phyloP scores from a whole-genome alignment of 2,888 invertebrate species.

The Nephrotoma flavescens region DNA sequence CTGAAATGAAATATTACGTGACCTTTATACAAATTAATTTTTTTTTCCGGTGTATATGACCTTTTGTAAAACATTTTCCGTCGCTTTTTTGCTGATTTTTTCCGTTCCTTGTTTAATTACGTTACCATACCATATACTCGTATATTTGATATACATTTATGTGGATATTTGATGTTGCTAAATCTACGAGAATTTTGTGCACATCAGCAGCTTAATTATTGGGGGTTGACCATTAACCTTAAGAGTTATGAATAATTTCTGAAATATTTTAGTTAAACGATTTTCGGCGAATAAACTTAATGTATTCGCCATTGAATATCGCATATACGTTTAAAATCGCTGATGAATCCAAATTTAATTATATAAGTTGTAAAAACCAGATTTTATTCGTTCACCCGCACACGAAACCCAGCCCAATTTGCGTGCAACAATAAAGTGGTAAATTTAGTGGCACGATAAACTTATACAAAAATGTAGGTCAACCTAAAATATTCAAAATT shows the following conservation, averaged over 20 bases:
- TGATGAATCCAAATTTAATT: background rate
- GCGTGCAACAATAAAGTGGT: background rate
- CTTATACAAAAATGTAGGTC: background rate
- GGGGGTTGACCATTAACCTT: too few species aligned
- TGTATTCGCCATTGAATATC: too few species aligned
- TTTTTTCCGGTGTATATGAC: background rate
- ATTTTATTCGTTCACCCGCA: background rate
- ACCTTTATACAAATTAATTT: background rate
- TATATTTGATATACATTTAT: background rate
- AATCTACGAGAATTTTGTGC: too few species aligned
- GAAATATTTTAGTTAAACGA: too few species aligned
- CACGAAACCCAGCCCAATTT: background rate
- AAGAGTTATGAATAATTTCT: too few species aligned
- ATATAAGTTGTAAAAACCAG: background rate
- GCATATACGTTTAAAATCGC: background rate
- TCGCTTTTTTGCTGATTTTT: background rate
- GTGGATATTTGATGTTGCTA: background rate
- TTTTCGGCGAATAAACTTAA: too few species aligned
- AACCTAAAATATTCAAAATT: background rate
- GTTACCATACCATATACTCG: background rate
- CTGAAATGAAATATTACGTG: background rate
- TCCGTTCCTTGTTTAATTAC: background rate
- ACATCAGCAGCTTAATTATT: too few species aligned
- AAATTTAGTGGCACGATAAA: background rate
- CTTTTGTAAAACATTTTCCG: background rate